Base-by-base conservation (phyloP, 2,888 invertebrate genomes). In the Drosophila formosana region DNA sequence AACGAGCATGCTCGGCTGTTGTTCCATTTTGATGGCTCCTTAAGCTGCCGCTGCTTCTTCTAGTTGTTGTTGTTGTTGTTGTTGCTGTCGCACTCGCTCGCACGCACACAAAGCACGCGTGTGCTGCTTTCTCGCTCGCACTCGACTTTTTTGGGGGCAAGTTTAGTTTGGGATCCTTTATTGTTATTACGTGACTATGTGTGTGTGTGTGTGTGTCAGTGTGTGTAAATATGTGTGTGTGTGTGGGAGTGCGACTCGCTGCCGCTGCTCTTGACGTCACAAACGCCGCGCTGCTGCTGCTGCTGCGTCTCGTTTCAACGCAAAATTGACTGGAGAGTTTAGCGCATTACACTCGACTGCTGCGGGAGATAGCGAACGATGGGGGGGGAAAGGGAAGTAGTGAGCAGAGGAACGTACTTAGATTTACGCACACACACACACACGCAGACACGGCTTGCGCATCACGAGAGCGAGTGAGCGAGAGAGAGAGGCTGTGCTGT, bases 1-100 rank as follows among this genome's bases (percentile, higher is more conserved):
- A 92, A 97, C 96, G 93, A 98, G 95, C 92, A 95, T 95, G 93
- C 97, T 96, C 93, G 96, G 95, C 93, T 95, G 95, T 94, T 96
- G 95, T 94, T 96, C 97, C 92, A 94, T 94, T 84, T 83, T 89
- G 66, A 58, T 65, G 60, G 55, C 63, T 65, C 56, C 76, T 72
- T 69, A 65, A 52, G 72, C 77, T 52, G 63, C 37, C 75, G 56
- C 13, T 72, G 41, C 55, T 37, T 62, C 25, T 13, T 65, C 52
- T 58, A 41, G 61, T 60, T 62, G 18, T 18, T 18, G 18, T 37
- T 68, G 60, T 32, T 57, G 65, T 26, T 75, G 51, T 25, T 63
- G 52, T 43, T 64, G 55, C 55, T 66, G 58, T 34, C 80, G 66
- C 47, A 18, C 49, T 49, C 39, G 64, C 47, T 53, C 18, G 41